Conservation (phyloP, 2,888 invertebrate genomes). For the Sminthurides aquaticus region DNA sequence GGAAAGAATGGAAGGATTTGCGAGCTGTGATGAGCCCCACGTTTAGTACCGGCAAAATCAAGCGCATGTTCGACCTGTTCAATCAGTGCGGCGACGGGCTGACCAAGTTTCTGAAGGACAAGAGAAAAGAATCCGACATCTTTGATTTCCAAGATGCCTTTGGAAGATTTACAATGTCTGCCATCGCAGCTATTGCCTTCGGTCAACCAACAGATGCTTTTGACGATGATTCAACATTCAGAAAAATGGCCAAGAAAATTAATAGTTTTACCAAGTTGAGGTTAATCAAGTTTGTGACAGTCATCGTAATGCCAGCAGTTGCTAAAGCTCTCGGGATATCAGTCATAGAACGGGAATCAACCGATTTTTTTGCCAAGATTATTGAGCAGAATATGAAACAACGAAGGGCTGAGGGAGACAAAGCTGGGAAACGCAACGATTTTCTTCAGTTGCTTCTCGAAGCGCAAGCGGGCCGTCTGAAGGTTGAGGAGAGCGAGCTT, state of each 20-base stretch:
- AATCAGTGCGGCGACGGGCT: slow-evolving; percentile 8
- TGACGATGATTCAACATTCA: slow-evolving; percentile 47
- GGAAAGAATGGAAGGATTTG: slow-evolving; percentile 23
- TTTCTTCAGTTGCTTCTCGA: slow-evolving; percentile 44
- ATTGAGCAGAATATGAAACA: slow-evolving; percentile 6
- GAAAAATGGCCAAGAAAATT: slow-evolving; percentile 40
- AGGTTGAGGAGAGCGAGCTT: slow-evolving; percentile 3
- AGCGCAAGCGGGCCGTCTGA: slow-evolving; percentile 13
- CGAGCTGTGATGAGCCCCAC: slow-evolving; percentile 16
- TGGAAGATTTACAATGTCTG: slow-evolving; percentile 31
- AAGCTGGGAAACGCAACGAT: neutral
- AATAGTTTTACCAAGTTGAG: neutral
- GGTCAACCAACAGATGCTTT: slow-evolving; percentile 47
- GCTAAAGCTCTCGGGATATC: neutral
- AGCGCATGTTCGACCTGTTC: slow-evolving; percentile 16
- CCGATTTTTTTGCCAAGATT: slow-evolving; percentile 4
- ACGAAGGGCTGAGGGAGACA: neutral
- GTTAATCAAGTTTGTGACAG: neutral
- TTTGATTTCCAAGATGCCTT: slow-evolving; percentile 10
- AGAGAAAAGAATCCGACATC: neutral
- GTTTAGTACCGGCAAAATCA: slow-evolving; percentile 16
- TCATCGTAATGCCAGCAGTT: neutral
- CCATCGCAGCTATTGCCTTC: slow-evolving; percentile 47
- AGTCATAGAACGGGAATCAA: neutral
- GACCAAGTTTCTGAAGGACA: neutral